Conservation (phyloP, 2,797 vertebrate genomes). For the Onychomys torridus region DNA sequence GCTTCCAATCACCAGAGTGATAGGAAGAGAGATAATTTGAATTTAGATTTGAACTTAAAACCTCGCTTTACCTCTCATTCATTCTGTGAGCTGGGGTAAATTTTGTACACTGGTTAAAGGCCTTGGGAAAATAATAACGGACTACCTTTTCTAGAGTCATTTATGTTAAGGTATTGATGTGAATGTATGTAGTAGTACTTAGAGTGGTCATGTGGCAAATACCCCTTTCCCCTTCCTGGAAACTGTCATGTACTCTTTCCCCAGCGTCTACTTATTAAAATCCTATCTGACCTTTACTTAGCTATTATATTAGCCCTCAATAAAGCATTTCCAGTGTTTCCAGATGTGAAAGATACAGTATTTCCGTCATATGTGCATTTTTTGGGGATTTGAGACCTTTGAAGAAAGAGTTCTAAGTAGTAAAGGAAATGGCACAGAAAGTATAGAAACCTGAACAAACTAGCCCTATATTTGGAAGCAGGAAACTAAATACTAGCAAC, state of each 20-base stretch:
- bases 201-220: background rate
- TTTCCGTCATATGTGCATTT: background rate
- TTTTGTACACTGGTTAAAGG: slow-evolving; percentile 14
- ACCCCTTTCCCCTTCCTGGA: background rate
- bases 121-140: background rate
- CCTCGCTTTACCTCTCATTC: background rate
- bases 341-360: background rate
- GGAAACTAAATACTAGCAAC: slow-evolving; percentile 8
- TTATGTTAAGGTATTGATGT: background rate
- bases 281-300: slow-evolving; percentile 9
- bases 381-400: slow-evolving; percentile 58
- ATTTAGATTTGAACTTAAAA: background rate
- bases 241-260: background rate
- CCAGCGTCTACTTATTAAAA: slow-evolving; percentile 24
- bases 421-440: slow-evolving; percentile 14
- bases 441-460: slow-evolving; percentile 49
- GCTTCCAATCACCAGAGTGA: background rate
- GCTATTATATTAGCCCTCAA: background rate
- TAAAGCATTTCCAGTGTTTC: slow-evolving; percentile 35
- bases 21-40: background rate
- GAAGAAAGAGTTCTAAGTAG: slow-evolving; percentile 39
- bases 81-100: background rate
- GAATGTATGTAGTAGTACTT: background rate
- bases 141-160: background rate
- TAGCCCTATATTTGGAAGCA: slow-evolving; percentile 14